Percentiles rank a stretch among this genome's conserved stretches.
These are phyloP conservation scores for Melikaiella ostensackeni DNA, from an alignment of 2,888 invertebrate genomes.

Conservation along the genomic window DNA sequence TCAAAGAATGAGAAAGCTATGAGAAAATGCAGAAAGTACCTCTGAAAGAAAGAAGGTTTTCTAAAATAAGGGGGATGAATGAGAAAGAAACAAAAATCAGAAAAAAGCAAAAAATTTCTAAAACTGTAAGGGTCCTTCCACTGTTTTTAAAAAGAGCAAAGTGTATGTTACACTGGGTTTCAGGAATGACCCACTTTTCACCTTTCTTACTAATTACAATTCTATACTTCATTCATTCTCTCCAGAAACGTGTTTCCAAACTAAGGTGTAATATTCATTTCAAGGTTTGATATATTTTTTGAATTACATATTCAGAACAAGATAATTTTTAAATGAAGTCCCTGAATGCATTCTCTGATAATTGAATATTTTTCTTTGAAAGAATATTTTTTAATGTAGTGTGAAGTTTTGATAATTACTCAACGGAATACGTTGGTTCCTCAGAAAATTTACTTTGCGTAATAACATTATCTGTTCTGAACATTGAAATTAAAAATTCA, in stretches of 20 bases:
- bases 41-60: no score
- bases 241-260: not conserved
- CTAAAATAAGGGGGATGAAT: not conserved
- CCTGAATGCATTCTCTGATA: not conserved
- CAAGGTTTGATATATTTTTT: not conserved
- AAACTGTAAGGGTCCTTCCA: not conserved
- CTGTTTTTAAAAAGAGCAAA: not conserved
- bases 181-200: constrained; percentile 7
- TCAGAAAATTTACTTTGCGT: no score
- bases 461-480: no score
- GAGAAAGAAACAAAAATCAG: not conserved
- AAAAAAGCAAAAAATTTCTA: not conserved
- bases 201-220: not conserved
- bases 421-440: no score
- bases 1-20: no score
- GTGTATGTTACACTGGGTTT: not conserved
- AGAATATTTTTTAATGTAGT: not conserved
- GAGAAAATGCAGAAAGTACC: no score
- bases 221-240: not conserved
- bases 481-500: no score
- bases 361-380: not conserved
- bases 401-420: not conserved
- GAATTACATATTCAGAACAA: not conserved
- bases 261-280: no score
- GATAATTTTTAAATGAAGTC: not conserved